Percentiles rank a stretch among this genome's conserved stretches.
Conservation (phyloP, 2,797 vertebrate species). For the Urosaurus nigricauda region DNA sequence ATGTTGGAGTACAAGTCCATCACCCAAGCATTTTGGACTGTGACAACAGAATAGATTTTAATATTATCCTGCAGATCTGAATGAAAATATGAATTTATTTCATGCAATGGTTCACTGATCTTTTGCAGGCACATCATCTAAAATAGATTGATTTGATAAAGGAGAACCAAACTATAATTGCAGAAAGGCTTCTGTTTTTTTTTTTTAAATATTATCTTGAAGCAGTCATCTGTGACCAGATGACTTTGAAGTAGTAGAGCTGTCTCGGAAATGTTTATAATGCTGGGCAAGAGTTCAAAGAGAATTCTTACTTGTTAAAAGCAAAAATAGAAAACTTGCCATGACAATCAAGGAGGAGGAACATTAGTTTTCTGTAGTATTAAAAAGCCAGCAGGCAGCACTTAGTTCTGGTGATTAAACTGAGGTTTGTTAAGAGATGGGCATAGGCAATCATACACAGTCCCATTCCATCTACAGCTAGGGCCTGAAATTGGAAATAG, state of each 20-base stretch:
- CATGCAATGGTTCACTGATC: background rate
- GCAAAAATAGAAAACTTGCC: constrained; percentile 21
- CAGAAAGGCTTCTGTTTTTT: background rate
- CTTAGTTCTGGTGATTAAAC: background rate
- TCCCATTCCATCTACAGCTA: background rate
- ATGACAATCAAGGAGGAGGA: background rate
- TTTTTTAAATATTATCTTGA: constrained; percentile 15
- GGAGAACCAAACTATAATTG: constrained; percentile 24
- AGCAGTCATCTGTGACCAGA: constrained; percentile 16
- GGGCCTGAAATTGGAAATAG: too few relatives aligned
- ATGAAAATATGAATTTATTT: background rate
- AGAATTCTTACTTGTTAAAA: constrained; percentile 16
- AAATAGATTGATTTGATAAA: constrained; percentile 26
- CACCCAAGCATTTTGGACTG: background rate
- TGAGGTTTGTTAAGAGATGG: background rate
- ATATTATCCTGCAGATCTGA: background rate
- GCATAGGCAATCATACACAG: background rate
- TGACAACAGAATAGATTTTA: constrained; percentile 12
- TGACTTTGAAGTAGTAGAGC: constrained; percentile 19
- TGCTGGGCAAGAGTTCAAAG: constrained; percentile 27
- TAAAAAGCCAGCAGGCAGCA: background rate
- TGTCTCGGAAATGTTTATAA: constrained; percentile 11
- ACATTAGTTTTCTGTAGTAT: background rate
- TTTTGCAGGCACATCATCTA: background rate
- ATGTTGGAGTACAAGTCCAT: background rate